Evolutionary conservation across 2,113 vertebrate species (phyloP).

Genomic region (Macrotis lagotis): DNA sequence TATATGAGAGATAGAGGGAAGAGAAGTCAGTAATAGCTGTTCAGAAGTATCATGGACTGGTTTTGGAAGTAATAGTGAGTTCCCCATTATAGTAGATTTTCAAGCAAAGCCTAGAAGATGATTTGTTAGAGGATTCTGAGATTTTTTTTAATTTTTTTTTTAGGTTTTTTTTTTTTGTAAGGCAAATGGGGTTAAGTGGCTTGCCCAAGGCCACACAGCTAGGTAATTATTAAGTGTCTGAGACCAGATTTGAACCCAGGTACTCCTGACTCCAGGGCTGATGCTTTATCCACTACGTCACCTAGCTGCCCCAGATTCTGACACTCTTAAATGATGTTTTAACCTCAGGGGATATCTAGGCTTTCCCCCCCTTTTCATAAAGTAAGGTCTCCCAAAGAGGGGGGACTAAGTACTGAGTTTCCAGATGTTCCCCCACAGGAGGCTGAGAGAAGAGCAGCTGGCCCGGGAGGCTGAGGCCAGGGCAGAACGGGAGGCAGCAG

Average conservation of each 20-base stretch:
- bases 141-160: too few relatives aligned
- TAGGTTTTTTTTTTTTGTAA: too few relatives aligned
- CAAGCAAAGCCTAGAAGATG: neutral
- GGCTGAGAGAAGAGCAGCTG: slow-evolving; percentile 87
- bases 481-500: slow-evolving; percentile 86
- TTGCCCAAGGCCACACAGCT: too few relatives aligned
- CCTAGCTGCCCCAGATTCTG: too few relatives aligned
- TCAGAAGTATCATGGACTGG: neutral
- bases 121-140: neutral
- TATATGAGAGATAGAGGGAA: neutral
- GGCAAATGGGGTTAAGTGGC: too few relatives aligned
- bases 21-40: neutral
- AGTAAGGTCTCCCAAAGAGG: neutral
- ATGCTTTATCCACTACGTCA: too few relatives aligned
- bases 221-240: too few relatives aligned
- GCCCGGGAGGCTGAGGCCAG: slow-evolving; percentile 88
- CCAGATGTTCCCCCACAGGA: slow-evolving; percentile 73
- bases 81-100: neutral
- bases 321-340: too few relatives aligned
- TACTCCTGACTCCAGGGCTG: too few relatives aligned
- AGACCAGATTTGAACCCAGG: too few relatives aligned
- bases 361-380: neutral
- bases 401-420: neutral
- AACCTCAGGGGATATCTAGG: too few relatives aligned
- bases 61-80: neutral